Percentiles rank a stretch among this genome's conserved stretches.
Evolutionary conservation across 1,140 invertebrate genomes (phyloP).

Genomic region (Littorina saxatilis): DNA sequence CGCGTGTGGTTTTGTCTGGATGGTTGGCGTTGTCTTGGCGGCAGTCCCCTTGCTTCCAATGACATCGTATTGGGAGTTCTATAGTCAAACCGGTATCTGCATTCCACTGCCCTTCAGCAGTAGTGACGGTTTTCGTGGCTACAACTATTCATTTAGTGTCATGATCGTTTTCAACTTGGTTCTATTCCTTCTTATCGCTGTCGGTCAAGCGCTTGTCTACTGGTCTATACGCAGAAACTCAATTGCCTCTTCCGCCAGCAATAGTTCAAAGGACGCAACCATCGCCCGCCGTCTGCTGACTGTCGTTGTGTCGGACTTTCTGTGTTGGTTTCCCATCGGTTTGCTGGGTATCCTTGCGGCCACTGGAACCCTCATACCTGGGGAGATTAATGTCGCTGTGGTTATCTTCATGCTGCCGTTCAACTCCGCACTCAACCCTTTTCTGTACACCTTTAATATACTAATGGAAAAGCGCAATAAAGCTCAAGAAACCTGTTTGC

Average conservation of each 20-base stretch:
- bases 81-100: slow-evolving; percentile 52
- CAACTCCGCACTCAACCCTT: too few relatives aligned
- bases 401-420: too few relatives aligned
- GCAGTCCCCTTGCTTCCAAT: slow-evolving; percentile 30
- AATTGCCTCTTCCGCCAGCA: background rate
- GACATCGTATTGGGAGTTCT: slow-evolving; percentile 44
- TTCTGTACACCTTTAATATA: too few relatives aligned
- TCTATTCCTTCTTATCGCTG: slow-evolving; percentile 47
- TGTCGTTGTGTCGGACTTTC: too few relatives aligned
- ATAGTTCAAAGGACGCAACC: slow-evolving; percentile 20
- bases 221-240: slow-evolving; percentile 38
- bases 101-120: slow-evolving; percentile 52
- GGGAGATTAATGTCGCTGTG: too few relatives aligned
- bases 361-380: too few relatives aligned
- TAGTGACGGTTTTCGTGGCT: slow-evolving; percentile 28
- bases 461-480: too few relatives aligned
- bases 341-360: too few relatives aligned
- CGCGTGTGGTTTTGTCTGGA: slow-evolving; percentile 31
- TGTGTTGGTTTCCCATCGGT: too few relatives aligned
- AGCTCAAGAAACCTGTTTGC: too few relatives aligned
- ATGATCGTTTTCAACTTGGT: slow-evolving; percentile 54
- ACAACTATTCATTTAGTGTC: slow-evolving; percentile 49
- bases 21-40: slow-evolving; percentile 23
- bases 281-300: too few relatives aligned
- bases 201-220: slow-evolving; percentile 54